phyloP scores from a whole-genome alignment of 1,140 invertebrate species.

The Thaumatotibia leucotreta region DNA sequence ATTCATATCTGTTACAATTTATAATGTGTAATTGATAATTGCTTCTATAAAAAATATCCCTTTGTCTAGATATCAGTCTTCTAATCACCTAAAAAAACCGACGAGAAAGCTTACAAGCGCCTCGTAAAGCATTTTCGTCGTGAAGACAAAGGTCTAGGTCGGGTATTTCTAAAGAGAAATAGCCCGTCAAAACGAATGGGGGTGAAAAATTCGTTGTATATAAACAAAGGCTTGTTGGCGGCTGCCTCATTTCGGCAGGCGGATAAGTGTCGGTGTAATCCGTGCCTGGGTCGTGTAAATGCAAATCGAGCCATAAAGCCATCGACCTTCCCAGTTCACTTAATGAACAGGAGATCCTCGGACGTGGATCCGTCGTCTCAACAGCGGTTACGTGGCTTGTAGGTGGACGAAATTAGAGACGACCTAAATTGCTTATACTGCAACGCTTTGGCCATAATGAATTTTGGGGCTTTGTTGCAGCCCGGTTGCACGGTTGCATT shows the following conservation, averaged over 20 bases:
- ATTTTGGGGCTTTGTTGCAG: conserved; percentile 13
- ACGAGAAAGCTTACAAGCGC: conserved; percentile 24
- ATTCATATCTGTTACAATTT: too few species aligned
- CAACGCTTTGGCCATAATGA: conserved; percentile 11
- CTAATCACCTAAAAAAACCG: conserved; percentile 25
- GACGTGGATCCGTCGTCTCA: conserved; percentile 62
- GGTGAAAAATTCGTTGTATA: conserved; percentile 62
- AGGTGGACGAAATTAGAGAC: conserved; percentile 53
- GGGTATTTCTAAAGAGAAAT: conserved; percentile 46
- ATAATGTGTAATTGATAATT: too few species aligned
- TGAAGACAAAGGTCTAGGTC: too few species aligned
- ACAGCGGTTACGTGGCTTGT: conserved; percentile 43
- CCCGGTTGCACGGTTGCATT: conserved; percentile 7
- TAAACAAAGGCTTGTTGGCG: conserved; percentile 69
- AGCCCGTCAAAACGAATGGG: conserved; percentile 66
- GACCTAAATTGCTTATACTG: conserved; percentile 45
- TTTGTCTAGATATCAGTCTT: background rate
- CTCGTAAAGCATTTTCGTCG: conserved; percentile 41
- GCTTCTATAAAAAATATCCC: background rate
- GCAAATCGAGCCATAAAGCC: conserved; percentile 74
- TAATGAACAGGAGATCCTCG: conserved; percentile 68
- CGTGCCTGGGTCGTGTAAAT: conserved; percentile 73
- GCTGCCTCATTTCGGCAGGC: conserved; percentile 60
- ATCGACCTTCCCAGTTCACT: conserved; percentile 38
- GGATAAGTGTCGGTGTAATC: conserved; percentile 72